Conservation (phyloP, 2,113 vertebrate species). For the Podarcis raffonei region DNA sequence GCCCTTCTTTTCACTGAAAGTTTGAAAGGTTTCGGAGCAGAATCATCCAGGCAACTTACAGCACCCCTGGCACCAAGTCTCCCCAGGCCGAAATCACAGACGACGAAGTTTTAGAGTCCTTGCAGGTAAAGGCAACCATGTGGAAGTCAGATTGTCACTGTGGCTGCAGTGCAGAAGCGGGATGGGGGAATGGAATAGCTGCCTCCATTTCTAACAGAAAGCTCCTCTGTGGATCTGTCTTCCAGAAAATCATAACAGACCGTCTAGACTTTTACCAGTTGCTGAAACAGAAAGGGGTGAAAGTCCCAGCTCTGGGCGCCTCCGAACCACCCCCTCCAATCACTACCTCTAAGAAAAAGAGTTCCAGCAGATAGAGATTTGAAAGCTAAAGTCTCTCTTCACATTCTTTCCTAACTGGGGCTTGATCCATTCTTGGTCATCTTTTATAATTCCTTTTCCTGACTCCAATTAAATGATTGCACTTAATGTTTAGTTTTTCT, state of each 20-base stretch:
- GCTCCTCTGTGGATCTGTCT: neutral
- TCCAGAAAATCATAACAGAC: constrained; percentile 71
- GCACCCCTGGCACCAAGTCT: constrained; percentile 19
- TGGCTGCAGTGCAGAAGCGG: no score
- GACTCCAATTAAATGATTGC: neutral
- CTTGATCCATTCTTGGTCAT: neutral
- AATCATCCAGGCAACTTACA: constrained; percentile 72
- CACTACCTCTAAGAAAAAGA: neutral
- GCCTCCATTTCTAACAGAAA: neutral
- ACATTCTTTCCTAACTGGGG: no score
- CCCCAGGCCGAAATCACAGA: constrained; percentile 56
- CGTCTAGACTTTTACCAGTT: constrained; percentile 57
- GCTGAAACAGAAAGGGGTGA: constrained; percentile 63
- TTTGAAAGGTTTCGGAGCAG: constrained; percentile 72
- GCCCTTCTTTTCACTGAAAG: constrained; percentile 43
- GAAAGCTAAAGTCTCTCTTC: accelerated
- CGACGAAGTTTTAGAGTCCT: constrained; percentile 61
- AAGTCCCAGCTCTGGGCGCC: neutral
- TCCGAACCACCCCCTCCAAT: accelerated
- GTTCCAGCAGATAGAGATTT: neutral
- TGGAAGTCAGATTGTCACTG: no score
- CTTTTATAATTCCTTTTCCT: neutral
- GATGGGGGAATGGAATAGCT: no score
- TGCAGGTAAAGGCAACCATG: constrained; percentile 63
- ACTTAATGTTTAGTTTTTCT: neutral